Percentiles rank a stretch among this genome's conserved stretches.
Conservation (phyloP, 2,888 invertebrate genomes). For the Agriopis aurantiaria region DNA sequence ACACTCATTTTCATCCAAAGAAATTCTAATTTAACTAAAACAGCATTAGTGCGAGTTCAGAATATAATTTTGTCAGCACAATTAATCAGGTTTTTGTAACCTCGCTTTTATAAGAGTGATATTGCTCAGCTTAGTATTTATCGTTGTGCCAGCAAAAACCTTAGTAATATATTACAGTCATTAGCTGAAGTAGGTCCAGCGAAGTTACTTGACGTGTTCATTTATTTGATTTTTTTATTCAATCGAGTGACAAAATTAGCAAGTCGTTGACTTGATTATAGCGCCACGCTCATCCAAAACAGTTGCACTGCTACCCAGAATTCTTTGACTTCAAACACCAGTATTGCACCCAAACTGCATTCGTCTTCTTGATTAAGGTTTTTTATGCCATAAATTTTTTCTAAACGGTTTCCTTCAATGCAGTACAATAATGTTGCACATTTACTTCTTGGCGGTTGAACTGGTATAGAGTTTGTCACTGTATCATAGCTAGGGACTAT, state of each 20-base stretch:
- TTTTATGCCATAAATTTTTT: no score
- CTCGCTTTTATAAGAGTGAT: slow-evolving; percentile 14
- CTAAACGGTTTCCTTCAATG: no score
- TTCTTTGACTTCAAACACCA: not conserved
- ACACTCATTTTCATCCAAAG: not conserved
- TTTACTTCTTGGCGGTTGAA: no score
- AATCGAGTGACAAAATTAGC: not conserved
- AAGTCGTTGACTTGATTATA: not conserved
- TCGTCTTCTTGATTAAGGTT: no score
- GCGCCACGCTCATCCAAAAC: not conserved
- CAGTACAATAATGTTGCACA: no score
- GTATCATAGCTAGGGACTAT: no score
- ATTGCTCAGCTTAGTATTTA: slow-evolving; percentile 17
- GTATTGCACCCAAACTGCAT: not conserved
- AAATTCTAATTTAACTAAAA: not conserved
- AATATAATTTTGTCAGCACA: slow-evolving; percentile 9
- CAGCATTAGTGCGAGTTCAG: not conserved
- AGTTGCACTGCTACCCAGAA: not conserved
- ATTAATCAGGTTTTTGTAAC: slow-evolving; percentile 21
- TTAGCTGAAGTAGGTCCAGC: slow-evolving; percentile 34
- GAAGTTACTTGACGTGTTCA: not conserved
- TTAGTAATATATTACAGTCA: slow-evolving; percentile 33
- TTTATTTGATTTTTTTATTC: slow-evolving; percentile 12
- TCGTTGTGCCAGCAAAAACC: slow-evolving; percentile 26
- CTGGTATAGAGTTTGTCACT: no score